Percentiles rank a stretch among this genome's conserved stretches.
Conservation (phyloP, 2,113 vertebrate genomes). For the Neogobius melanostomus region DNA sequence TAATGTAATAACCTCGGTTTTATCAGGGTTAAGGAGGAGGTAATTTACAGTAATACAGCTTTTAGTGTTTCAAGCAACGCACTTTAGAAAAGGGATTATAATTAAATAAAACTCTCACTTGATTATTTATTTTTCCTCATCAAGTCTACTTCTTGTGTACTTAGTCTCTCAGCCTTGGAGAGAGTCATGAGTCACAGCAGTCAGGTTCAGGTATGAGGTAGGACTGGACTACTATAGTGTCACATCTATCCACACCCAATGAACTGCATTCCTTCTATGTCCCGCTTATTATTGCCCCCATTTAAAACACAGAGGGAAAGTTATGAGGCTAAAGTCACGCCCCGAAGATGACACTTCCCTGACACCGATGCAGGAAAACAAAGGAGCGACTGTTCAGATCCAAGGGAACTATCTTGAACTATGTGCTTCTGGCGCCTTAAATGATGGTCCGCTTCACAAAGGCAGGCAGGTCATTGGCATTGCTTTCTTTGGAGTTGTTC, state of each 20-base stretch:
- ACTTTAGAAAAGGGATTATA: too few species aligned
- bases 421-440: not conserved
- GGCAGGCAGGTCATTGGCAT: too few species aligned
- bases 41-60: too few species aligned
- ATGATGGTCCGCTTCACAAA: too few species aligned
- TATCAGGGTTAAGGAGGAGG: too few species aligned
- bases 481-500: too few species aligned
- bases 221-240: not conserved
- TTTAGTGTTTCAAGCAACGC: too few species aligned
- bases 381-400: not conserved
- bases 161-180: not conserved
- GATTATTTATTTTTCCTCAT: too few species aligned
- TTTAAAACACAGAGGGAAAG: not conserved
- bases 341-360: not conserved
- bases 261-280: constrained; percentile 19
- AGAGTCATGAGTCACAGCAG: not conserved
- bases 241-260: not conserved
- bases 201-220: constrained; percentile 23
- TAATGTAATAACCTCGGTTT: too few species aligned
- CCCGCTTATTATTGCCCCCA: not conserved
- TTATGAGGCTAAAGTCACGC: not conserved
- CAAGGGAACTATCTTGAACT: not conserved
- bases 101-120: too few species aligned
- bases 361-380: not conserved
- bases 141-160: too few species aligned